Conservation (phyloP, 2,797 vertebrate genomes). For the Cygnus olor region DNA sequence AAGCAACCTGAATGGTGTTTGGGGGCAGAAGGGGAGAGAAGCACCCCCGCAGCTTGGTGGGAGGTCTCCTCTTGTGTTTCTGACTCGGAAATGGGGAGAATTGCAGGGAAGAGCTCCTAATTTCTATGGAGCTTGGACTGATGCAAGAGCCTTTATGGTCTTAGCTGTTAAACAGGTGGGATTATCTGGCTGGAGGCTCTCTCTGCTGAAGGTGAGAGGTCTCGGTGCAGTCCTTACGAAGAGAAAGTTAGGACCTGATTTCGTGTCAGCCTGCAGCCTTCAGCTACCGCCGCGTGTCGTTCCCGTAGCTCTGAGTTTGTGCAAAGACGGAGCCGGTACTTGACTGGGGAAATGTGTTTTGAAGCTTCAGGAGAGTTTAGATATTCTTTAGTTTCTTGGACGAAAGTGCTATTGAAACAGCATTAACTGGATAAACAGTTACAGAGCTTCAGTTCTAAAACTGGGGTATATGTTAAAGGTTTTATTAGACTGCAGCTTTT, state of each 20-base stretch:
- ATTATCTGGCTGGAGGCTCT: neutral
- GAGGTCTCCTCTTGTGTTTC: neutral
- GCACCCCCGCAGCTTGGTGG: neutral
- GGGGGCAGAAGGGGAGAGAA: neutral
- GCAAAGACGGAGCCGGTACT: neutral
- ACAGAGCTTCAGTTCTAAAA: neutral
- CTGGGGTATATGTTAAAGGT: too few relatives aligned
- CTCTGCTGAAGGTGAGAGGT: neutral
- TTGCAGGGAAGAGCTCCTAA: neutral
- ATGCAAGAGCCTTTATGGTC: neutral
- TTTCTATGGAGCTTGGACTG: neutral
- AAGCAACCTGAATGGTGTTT: neutral
- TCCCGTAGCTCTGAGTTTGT: neutral
- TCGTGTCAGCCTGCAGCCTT: neutral
- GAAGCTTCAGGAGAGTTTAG: neutral
- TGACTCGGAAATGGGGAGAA: neutral
- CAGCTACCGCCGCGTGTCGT: fast-evolving
- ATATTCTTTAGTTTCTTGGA: neutral
- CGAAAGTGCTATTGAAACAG: neutral
- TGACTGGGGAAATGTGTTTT: neutral
- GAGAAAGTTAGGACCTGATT: neutral
- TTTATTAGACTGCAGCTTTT: neutral
- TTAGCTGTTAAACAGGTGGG: neutral
- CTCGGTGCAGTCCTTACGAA: neutral
- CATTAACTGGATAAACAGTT: neutral